These are phyloP conservation scores for Drosophila meridionalis DNA, from an alignment of 2,888 invertebrate genomes.

Conservation along the genomic window DNA sequence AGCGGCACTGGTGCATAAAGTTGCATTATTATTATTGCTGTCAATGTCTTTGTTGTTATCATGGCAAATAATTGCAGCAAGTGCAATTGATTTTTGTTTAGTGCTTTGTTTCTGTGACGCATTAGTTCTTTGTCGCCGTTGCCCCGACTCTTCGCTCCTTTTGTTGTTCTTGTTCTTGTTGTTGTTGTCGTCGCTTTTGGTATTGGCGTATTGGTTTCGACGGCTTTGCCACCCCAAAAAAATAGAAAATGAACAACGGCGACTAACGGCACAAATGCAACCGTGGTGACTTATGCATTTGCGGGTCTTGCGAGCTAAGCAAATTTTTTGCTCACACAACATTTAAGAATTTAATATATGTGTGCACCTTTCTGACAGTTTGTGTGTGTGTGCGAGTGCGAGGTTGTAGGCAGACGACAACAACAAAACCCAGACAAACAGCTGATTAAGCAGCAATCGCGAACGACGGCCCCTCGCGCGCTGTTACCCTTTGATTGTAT, in stretches of 20 bases:
- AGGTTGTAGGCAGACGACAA: constrained; percentile 25
- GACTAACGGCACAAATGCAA: constrained; percentile 18
- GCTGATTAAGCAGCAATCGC: constrained; percentile 51
- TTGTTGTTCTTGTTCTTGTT: constrained; percentile 13
- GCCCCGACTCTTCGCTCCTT: constrained; percentile 3
- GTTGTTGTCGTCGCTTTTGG: constrained; percentile 37
- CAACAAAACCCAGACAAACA: constrained; percentile 46
- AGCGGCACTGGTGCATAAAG: background rate
- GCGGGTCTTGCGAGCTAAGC: constrained; percentile 5
- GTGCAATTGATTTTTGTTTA: constrained; percentile 59
- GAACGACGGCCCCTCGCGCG: constrained; percentile 1
- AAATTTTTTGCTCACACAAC: constrained; percentile 19
- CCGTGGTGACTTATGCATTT: constrained; percentile 38
- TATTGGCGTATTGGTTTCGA: constrained; percentile 40
- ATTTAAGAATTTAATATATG: background rate
- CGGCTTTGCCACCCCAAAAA: constrained; percentile 47
- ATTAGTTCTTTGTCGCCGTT: constrained; percentile 36
- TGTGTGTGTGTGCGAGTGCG: constrained; percentile 15
- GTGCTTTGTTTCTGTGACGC: constrained; percentile 41
- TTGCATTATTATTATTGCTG: constrained; percentile 8
- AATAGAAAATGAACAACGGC: constrained; percentile 11
- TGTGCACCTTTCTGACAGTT: background rate
- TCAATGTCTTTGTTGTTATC: constrained; percentile 29
- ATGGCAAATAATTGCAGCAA: constrained; percentile 30
- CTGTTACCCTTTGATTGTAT: constrained; percentile 3